These are phyloP conservation scores for Dasyurus viverrinus DNA, from an alignment of 2,113 vertebrate genomes.

Conservation along the genomic window DNA sequence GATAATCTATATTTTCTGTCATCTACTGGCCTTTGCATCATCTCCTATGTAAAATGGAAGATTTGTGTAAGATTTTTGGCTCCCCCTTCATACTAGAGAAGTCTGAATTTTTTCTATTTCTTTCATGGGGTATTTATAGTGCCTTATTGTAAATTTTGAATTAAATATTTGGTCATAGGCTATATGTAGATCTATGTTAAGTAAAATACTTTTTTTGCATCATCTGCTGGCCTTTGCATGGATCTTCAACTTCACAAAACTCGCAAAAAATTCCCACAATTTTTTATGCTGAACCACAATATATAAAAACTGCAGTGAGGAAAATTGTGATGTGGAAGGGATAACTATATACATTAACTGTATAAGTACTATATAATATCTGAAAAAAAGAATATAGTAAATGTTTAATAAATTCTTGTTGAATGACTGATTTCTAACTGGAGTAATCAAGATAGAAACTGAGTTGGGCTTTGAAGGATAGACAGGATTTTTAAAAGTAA, in stretches of 20 bases:
- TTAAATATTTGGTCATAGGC: neutral
- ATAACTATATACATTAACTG: neutral
- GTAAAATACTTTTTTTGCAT: neutral
- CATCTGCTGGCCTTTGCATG: too few relatives aligned
- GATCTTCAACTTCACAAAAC: too few relatives aligned
- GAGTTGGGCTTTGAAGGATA: neutral
- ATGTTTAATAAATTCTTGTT: neutral
- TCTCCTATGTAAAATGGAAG: too few relatives aligned
- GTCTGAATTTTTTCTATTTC: neutral
- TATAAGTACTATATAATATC: neutral
- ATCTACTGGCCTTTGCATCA: too few relatives aligned
- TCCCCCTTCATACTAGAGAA: neutral
- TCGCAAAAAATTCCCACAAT: too few relatives aligned
- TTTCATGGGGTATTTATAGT: neutral
- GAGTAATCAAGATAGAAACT: neutral
- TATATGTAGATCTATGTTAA: neutral
- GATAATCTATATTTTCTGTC: too few relatives aligned
- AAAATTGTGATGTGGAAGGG: neutral
- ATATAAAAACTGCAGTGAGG: neutral
- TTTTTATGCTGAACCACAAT: neutral
- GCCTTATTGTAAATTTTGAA: neutral
- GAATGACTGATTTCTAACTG: neutral
- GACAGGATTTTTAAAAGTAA: neutral
- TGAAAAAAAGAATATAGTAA: neutral
- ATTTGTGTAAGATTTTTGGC: neutral